Evolutionary conservation across 2,113 vertebrate genomes (phyloP), one percentile per base, ranked within the genome.

Genomic region (Epinephelus lanceolatus): DNA sequence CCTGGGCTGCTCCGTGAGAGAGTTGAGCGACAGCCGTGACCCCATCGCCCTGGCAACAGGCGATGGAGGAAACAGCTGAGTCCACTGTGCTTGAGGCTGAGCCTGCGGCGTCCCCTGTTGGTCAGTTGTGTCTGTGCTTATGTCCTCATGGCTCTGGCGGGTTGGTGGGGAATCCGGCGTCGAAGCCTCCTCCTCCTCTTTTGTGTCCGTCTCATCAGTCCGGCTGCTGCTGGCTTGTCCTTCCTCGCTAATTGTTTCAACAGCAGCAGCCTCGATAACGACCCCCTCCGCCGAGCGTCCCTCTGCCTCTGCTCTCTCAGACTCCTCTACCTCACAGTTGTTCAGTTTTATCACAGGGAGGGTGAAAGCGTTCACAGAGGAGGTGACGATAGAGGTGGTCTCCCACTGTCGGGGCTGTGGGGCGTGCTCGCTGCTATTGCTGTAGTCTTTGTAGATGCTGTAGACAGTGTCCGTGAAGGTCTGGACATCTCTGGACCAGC

Each of bases 361-460:
- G 40, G 98, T 97, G 83, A 98, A 98, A 59, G 97, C 95, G 13
- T 96, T 98, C 53, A 99, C 91, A 0, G 98, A 98, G 67, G 98
- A 97, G 47, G 95, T 94, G 25, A 98, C 91, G 3, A 98, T 96
- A 73, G 98, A 99, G 55, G 95, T 96, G 87, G 97, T 94, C 70
- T 96, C 95, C 94, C 96, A 96, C 71, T 93, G 92, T 13, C 86
- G 86, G 4, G 93, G 92, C 80, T 91, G 89, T 1, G 93, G 88
- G 0, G 88, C 83, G 75, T 93, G 86, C 74, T 95, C 93, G 6
- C 91, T 60, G 30, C 83, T 86, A 55, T 91, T 94, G 90, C 83
- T 94, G 59, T 80, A 96, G 86, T 98, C 97, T 62, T 69, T 95
- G 89, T 96, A 98, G 91, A 99, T 97, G 92, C 97, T 99, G 90